Base-by-base conservation (phyloP, 2,113 vertebrate species). In the Arothron firmamentum region DNA sequence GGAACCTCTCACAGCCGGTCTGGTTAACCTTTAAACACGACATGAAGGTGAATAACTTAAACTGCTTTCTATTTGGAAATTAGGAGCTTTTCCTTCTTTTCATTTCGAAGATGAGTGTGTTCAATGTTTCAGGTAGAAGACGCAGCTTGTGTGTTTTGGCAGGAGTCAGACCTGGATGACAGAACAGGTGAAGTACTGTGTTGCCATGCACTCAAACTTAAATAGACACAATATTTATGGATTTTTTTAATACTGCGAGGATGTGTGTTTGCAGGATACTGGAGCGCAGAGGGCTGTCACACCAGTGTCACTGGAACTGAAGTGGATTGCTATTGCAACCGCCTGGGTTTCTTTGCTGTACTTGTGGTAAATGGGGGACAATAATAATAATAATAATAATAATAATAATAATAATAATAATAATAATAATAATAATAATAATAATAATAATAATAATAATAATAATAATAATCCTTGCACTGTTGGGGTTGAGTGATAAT, bases 311-410 rank as follows among this genome's bases (percentile, higher is more conserved):
- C 13, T 0, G 52, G 59, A 2, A 1, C 49, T 0, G 3, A 57
- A 4, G 90, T 90, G 0, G n/a, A 87, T 11, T 97, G 94, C 67
- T 88, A 34, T 66, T 96, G 93, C 0, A 42, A 92, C 65, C 94
- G 95, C 52, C 86, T 97, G 60, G 94, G 92, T 67, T 94, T 95
- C 83, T 97, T 96, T 47, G 88, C 94, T 9, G 90, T 97, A 28
- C 88, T 97, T n/a, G 81, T 96, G 90, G 94, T 96, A 90, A 91
- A 20, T n/a, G 10, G 7, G n/a, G 17, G n/a, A 4, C 5, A 49
- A 18, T 19, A 47, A 47, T 5, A 23, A 23, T 23, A 23, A 23
- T 23, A 23, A 23, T 23, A 23, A 23, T 23, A 23, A 23, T 23
- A 23, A n/a, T n/a, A n/a, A n/a, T n/a, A n/a, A n/a, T n/a, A n/a